phyloP scores from a whole-genome alignment of 2,797 vertebrate species.

The Cyprinodon diabolis region DNA sequence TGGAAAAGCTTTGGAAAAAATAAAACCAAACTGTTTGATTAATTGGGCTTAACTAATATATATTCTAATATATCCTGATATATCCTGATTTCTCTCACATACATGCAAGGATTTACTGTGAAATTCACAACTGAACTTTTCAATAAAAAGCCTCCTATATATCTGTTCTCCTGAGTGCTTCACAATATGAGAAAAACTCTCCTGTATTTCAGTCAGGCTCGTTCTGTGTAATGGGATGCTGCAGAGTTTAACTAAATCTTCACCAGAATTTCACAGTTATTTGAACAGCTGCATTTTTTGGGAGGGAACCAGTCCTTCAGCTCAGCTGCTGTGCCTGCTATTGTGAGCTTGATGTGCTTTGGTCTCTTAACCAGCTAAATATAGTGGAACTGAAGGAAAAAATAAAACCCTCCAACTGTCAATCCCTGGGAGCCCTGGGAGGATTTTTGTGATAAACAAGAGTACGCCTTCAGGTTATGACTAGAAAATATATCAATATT shows the following conservation, averaged over 20 bases:
- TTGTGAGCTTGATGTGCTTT: not conserved
- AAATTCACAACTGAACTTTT: not conserved
- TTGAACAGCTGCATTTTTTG: constrained; percentile 32
- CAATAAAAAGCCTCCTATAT: not conserved
- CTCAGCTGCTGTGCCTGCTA: constrained; percentile 16
- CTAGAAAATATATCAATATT: not conserved
- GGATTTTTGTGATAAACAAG: not conserved
- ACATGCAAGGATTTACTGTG: not conserved
- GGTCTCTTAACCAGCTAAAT: constrained; percentile 5
- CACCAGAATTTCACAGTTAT: constrained; percentile 34
- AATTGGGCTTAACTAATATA: not conserved
- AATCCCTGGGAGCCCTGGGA: not conserved
- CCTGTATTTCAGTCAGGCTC: constrained; percentile 20
- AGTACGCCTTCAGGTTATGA: not conserved
- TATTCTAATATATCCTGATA: not conserved
- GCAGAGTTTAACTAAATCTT: constrained; percentile 37
- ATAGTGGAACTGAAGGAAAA: not conserved
- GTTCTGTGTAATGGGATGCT: constrained; percentile 19
- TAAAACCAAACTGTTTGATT: not conserved
- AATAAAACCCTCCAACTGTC: no score
- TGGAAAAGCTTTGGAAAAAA: not conserved
- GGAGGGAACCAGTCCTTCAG: not conserved
- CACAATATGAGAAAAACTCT: not conserved
- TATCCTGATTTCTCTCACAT: not conserved
- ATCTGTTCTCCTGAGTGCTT: constrained; percentile 1